Conservation (phyloP, 2,888 invertebrate species). For the Agrochola circellaris region DNA sequence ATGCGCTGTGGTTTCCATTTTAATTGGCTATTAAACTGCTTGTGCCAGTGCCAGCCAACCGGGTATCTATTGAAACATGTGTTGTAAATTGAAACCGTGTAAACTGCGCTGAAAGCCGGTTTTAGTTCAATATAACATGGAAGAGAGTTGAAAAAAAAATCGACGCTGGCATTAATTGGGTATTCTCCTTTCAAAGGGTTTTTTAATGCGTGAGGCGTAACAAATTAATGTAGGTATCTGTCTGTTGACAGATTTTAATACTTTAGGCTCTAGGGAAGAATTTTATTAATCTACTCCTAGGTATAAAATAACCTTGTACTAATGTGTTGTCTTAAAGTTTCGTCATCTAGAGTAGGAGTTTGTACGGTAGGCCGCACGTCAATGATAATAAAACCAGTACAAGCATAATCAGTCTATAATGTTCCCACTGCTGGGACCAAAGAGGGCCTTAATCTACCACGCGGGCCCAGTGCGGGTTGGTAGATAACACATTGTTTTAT, state of each 20-base stretch:
- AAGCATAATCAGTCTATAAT: too few relatives aligned
- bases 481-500: too few relatives aligned
- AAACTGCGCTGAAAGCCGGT: neutral
- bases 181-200: neutral
- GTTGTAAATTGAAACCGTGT: constrained; percentile 52
- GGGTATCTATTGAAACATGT: constrained; percentile 35
- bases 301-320: neutral
- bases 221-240: neutral
- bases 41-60: constrained; percentile 49
- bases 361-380: too few relatives aligned
- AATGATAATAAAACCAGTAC: too few relatives aligned
- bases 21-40: constrained; percentile 64
- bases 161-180: neutral
- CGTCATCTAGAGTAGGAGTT: too few relatives aligned
- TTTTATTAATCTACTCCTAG: neutral
- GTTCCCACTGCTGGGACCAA: too few relatives aligned
- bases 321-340: neutral
- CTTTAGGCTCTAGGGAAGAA: neutral
- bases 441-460: too few relatives aligned
- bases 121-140: constrained; percentile 4
- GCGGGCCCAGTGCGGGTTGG: too few relatives aligned
- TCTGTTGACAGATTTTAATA: neutral
- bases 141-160: neutral
- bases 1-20: constrained; percentile 43
- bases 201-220: neutral